Percentiles rank a stretch among this genome's conserved stretches.
phyloP scores from a whole-genome alignment of 1,140 invertebrate species.

The silkworm (Bombyx mori) region ASM3026992v2 NC_085129.1:12744001-12744500 shows the following conservation, averaged over 20 bases:
- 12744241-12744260: constrained; percentile 59
- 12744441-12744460: constrained; percentile 50
- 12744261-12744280: constrained; percentile 57
- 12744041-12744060: constrained; percentile 27
- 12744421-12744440: constrained; percentile 40
- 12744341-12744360: not conserved
- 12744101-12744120: not conserved
- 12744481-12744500: constrained; percentile 54
- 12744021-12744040: constrained; percentile 17
- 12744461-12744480: constrained; percentile 58
- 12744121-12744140: not conserved
- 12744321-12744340: not conserved
- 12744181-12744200: not conserved
- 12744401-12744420: constrained; percentile 65
- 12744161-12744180: not conserved
- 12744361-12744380: constrained; percentile 57
- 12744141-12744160: not conserved
- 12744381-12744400: constrained; percentile 63
- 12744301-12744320: constrained; percentile 40
- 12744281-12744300: constrained; percentile 50
- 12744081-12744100: constrained; percentile 1
- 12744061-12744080: constrained; percentile 40
- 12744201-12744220: constrained; percentile 22
- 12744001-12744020: constrained; percentile 53
- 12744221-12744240: constrained; percentile 52